Conservation (phyloP, 2,113 vertebrate species). For the Seriola rivoliana region DNA sequence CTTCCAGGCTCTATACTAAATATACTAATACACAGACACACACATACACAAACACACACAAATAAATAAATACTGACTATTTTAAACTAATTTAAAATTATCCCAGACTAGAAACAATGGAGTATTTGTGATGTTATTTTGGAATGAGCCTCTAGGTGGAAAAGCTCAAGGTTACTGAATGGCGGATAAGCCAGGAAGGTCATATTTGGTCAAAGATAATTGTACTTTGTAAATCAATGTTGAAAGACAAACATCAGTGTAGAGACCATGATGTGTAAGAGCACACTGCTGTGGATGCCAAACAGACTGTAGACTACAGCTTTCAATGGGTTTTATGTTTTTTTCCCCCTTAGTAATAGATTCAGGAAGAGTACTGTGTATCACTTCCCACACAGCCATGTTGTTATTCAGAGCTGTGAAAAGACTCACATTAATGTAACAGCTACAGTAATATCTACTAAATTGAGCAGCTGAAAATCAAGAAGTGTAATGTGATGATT, state of each 20-base stretch:
- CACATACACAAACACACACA: too few species aligned
- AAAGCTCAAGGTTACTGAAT: constrained; percentile 54
- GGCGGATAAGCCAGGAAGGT: constrained; percentile 33
- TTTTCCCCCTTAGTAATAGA: background rate
- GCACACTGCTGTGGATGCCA: background rate
- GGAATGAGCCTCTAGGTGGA: constrained; percentile 20
- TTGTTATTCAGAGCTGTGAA: constrained; percentile 24
- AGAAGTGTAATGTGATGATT: background rate
- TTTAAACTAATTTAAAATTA: constrained; percentile 16
- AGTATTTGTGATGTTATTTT: constrained; percentile 14
- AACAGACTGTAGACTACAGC: background rate
- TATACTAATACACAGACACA: background rate
- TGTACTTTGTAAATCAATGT: constrained; percentile 48
- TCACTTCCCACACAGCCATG: constrained; percentile 21
- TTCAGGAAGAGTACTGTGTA: background rate
- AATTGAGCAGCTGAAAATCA: background rate
- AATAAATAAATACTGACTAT: too few species aligned
- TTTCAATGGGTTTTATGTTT: background rate
- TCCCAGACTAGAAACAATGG: constrained; percentile 13
- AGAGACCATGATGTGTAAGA: background rate
- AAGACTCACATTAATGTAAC: background rate
- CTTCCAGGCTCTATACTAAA: too few species aligned
- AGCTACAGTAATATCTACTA: constrained; percentile 8
- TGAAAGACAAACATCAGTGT: constrained; percentile 26
- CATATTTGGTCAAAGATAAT: constrained; percentile 40